Percentiles rank a stretch among this genome's conserved stretches.
Evolutionary conservation across 37 sponge, comb jelly and placozoan species (phyloP).

Genomic region (Petrosia ficiformis): DNA sequence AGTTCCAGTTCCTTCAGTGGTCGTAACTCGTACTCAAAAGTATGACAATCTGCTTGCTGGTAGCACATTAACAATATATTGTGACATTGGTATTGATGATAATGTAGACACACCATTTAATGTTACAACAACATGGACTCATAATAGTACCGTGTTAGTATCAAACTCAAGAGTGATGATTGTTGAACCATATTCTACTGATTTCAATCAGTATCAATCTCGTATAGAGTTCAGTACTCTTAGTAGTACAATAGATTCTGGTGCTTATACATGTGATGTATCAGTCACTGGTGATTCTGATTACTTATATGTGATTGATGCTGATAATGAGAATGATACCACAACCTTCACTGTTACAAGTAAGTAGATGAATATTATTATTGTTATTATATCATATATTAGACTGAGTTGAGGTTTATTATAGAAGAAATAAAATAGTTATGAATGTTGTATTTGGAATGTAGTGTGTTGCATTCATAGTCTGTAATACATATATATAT

Average conservation of each 20-base stretch:
- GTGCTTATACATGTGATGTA: conserved; percentile 1
- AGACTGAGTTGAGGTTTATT: not conserved
- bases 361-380: not conserved
- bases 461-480: too few relatives aligned
- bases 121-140: not conserved
- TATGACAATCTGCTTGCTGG: not conserved
- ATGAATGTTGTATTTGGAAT: too few relatives aligned
- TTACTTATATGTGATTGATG: not conserved
- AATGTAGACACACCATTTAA: conserved; percentile 4
- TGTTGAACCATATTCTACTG: too few relatives aligned
- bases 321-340: not conserved
- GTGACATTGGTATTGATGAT: not conserved
- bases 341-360: not conserved
- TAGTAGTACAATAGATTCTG: not conserved
- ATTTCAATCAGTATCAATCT: not conserved
- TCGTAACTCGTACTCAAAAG: not conserved
- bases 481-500: too few relatives aligned
- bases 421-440: too few relatives aligned
- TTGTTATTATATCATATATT: not conserved
- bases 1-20: too few relatives aligned
- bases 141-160: not conserved
- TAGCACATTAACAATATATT: not conserved
- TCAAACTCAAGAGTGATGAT: not conserved
- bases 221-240: not conserved
- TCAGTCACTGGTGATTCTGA: not conserved